These are phyloP conservation scores for Coregonus clupeaformis DNA, from an alignment of 2,113 vertebrate genomes.

Conservation along the genomic window DNA sequence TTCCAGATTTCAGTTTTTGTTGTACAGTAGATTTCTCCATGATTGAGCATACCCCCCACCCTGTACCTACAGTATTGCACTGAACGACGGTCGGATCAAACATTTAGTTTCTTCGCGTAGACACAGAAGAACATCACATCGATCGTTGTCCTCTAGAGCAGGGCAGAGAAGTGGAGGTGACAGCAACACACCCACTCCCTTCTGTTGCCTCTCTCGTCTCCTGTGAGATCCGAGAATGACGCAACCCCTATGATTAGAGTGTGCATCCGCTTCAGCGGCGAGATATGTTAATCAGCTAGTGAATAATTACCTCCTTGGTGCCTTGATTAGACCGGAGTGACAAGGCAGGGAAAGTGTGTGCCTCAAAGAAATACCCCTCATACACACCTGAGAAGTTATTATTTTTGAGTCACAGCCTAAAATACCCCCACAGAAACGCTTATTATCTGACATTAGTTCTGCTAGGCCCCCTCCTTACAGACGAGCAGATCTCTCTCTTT, in stretches of 20 bases:
- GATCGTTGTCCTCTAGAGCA: not conserved
- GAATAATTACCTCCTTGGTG: constrained; percentile 62
- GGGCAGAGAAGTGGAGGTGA: constrained; percentile 2
- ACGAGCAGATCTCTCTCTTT: constrained; percentile 39
- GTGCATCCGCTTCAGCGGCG: constrained; percentile 26
- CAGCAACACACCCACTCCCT: constrained; percentile 35
- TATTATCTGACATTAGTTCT: constrained; percentile 63
- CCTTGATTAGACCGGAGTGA: constrained; percentile 61
- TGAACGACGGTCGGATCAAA: not conserved
- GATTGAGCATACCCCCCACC: not conserved
- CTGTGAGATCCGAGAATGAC: constrained; percentile 26
- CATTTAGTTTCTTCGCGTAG: not conserved
- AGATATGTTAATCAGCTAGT: constrained; percentile 54
- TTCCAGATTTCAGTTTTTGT: too few species aligned
- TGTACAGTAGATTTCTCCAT: too few species aligned
- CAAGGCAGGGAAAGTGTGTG: constrained; percentile 37
- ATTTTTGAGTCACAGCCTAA: constrained; percentile 51
- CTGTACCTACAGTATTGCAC: not conserved
- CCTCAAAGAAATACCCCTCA: constrained; percentile 61
- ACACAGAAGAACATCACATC: not conserved
- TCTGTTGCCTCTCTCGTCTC: constrained; percentile 29
- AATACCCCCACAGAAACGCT: constrained; percentile 57
- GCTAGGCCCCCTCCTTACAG: constrained; percentile 34
- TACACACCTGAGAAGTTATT: constrained; percentile 35
- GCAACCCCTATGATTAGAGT: constrained; percentile 52